phyloP scores from a whole-genome alignment of 2,113 vertebrate species.

The Taxidea taxus region DNA sequence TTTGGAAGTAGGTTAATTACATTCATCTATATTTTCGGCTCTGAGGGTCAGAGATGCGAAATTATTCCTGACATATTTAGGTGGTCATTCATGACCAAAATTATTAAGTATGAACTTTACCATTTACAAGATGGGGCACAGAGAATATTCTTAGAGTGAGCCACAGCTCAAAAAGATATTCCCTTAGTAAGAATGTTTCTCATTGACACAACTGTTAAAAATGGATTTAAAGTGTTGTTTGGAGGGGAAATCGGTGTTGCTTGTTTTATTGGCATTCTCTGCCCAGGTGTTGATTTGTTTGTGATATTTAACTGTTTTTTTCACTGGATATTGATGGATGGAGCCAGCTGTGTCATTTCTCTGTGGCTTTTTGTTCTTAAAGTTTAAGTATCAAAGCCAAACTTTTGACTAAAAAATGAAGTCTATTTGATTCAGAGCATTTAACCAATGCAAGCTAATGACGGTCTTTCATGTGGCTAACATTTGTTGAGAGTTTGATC shows the following conservation, averaged over 20 bases:
- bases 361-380: constrained; percentile 11
- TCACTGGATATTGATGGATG: not conserved
- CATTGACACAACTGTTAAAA: constrained; percentile 24
- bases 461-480: not conserved
- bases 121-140: constrained; percentile 57
- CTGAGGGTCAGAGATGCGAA: constrained; percentile 77
- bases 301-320: constrained; percentile 23
- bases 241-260: not conserved
- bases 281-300: constrained; percentile 32
- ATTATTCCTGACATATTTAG: constrained; percentile 83
- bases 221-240: constrained; percentile 31
- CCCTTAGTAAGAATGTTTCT: not conserved
- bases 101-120: constrained; percentile 79
- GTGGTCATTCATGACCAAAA: constrained; percentile 83
- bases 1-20: constrained; percentile 82
- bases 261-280: constrained; percentile 15
- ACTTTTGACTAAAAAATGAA: not conserved
- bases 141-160: constrained; percentile 70
- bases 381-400: constrained; percentile 24
- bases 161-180: constrained; percentile 42
- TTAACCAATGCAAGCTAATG: not conserved
- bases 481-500: not conserved
- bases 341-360: not conserved
- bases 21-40: constrained; percentile 83
- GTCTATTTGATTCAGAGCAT: not conserved